phyloP scores from a whole-genome alignment of 2,113 vertebrate species.

The Lepus timidus region DNA sequence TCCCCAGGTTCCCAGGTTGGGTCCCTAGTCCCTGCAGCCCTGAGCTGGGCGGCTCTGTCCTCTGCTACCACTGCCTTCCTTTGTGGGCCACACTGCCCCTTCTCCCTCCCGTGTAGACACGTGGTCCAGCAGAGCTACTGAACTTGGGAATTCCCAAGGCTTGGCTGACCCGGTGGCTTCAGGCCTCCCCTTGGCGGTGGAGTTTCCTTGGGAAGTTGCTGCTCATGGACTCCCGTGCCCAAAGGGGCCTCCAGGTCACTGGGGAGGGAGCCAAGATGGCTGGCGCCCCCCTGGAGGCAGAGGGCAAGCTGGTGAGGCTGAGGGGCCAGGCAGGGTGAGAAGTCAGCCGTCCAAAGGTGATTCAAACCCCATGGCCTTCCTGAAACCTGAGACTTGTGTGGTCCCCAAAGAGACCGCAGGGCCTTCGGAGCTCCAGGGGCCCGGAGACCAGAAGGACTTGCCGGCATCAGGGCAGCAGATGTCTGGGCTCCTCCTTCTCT shows the following conservation, averaged over 20 bases:
- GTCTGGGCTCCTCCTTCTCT: background rate
- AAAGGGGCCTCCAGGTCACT: background rate
- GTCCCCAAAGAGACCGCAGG: too few species aligned
- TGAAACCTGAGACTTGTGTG: background rate
- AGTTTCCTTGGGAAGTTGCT: background rate
- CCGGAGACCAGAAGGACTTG: background rate
- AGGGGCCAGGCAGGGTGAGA: background rate
- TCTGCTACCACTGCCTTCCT: background rate
- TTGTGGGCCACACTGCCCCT: background rate
- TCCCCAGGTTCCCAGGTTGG: conserved; percentile 33
- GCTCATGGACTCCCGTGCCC: background rate
- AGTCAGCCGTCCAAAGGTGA: background rate
- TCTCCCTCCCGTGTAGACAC: background rate
- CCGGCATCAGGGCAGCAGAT: background rate
- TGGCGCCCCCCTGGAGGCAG: conserved; percentile 13
- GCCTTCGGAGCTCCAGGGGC: background rate
- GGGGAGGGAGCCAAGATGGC: conserved; percentile 66
- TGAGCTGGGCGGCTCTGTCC: background rate
- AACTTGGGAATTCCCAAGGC: conserved; percentile 6
- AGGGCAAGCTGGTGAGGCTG: background rate
- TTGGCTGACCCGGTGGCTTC: background rate
- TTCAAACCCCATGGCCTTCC: background rate
- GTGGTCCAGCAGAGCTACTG: background rate
- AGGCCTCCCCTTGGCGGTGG: background rate
- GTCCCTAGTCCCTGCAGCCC: background rate